Evolutionary conservation across 1,140 invertebrate species (phyloP).

Genomic region (Sitobion miscanthi): DNA sequence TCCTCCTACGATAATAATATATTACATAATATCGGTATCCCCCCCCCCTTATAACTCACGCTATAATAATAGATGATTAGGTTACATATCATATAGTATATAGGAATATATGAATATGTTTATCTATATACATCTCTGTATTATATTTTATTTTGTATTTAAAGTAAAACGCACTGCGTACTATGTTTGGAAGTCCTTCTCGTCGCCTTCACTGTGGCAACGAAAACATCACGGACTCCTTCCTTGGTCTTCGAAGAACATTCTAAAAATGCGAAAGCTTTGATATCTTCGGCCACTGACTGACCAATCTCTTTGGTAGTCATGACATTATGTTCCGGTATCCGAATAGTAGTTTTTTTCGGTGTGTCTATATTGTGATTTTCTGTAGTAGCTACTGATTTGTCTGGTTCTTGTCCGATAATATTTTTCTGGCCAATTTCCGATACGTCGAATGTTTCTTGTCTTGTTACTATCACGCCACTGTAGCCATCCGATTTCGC

Average conservation of each 20-base stretch:
- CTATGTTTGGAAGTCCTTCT: background rate
- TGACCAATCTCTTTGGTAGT: conserved; percentile 68
- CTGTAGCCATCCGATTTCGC: background rate
- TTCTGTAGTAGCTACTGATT: background rate
- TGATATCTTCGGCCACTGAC: conserved; percentile 76
- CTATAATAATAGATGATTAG: background rate
- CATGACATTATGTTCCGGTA: background rate
- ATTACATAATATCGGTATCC: too few species aligned
- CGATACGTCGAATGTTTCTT: background rate
- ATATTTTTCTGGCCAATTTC: background rate
- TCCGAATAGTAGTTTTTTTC: background rate
- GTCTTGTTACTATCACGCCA: background rate
- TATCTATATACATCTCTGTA: background rate
- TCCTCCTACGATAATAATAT: too few species aligned
- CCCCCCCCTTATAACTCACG: too few species aligned
- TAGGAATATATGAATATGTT: background rate
- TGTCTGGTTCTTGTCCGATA: background rate
- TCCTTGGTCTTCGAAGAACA: conserved; percentile 78
- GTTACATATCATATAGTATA: background rate
- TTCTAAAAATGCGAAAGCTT: conserved; percentile 74
- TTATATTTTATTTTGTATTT: background rate
- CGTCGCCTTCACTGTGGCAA: conserved; percentile 74
- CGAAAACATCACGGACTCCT: conserved; percentile 74
- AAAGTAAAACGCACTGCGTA: conserved; percentile 19
- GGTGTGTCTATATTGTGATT: background rate